Base-by-base conservation (phyloP, 2,888 invertebrate species). In the Drosophila mimetica region DNA sequence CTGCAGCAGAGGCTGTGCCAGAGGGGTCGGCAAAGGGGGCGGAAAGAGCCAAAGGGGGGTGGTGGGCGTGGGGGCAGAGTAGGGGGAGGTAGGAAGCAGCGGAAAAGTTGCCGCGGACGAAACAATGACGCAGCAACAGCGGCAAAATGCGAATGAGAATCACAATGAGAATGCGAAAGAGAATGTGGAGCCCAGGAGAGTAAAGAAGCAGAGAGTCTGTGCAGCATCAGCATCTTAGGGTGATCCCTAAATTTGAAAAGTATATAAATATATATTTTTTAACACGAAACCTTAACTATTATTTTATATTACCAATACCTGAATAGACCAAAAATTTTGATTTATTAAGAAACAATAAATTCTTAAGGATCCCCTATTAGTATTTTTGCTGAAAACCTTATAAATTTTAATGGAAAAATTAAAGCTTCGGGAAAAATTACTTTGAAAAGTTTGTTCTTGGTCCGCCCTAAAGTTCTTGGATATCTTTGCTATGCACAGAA, bases 191-290 rank as follows among this genome's bases (percentile, higher is more conserved):
- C 25, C 44, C 63, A 64, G 51, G 36, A 50, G 30, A 32, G 9
- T 30, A 25, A 28, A 34, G 30, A 67, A 50, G 42, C 28, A 50
- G 46, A 54, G 32, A 32, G 34, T n/a, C 34, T 42, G 25, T 48
- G 58, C 79, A 65, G 70, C 73, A 71, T 77, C 79, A 65, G 70
- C 73, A 71, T 77, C 86, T 86, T 75, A 65, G 66, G 70, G 66
- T 82, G 73, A 60, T 30, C 55, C 71, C 16, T 55, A 22, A 25
- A 25, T 25, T 25, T 22, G 0, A 22, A 22, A 22, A 22, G 22
- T 22, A 6, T 22, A 22, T n/a, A n/a, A n/a, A n/a, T n/a, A n/a
- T n/a, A n/a, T n/a, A n/a, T n/a, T n/a, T n/a, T n/a, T n/a, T n/a
- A n/a, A n/a, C n/a, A n/a, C n/a, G n/a, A n/a, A n/a, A n/a, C n/a